Conservation (phyloP, 2,888 invertebrate species). For the Erebia ligea region DNA sequence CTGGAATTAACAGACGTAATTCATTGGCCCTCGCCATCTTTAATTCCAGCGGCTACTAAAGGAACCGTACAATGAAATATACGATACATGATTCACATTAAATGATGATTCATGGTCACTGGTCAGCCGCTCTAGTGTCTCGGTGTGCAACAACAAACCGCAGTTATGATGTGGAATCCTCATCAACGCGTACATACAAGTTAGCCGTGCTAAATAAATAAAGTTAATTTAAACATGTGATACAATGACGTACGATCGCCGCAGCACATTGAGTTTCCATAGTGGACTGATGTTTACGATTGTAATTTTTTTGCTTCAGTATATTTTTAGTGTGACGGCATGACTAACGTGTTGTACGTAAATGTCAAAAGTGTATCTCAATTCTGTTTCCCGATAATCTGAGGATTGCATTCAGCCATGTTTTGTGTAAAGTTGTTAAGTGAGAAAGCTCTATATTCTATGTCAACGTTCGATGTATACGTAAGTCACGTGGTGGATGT, state of each 20-base stretch:
- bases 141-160: constrained; percentile 69
- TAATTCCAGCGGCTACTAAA: constrained; percentile 44
- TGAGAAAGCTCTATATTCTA: constrained; percentile 72
- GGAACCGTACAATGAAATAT: constrained; percentile 54
- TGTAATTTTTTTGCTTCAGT: constrained; percentile 78
- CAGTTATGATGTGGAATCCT: constrained; percentile 65
- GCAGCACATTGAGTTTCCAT: constrained; percentile 70
- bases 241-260: constrained; percentile 79
- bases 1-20: constrained; percentile 62
- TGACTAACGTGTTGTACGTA: constrained; percentile 77
- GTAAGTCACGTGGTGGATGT: constrained; percentile 68
- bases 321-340: constrained; percentile 75
- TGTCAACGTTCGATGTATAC: constrained; percentile 63
- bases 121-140: constrained; percentile 65
- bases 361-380: constrained; percentile 76
- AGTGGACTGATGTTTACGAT: constrained; percentile 77
- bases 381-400: constrained; percentile 49
- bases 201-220: constrained; percentile 66
- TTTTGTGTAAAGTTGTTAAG: constrained; percentile 71
- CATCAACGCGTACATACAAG: constrained; percentile 53
- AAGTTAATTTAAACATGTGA: constrained; percentile 76
- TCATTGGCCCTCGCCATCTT: constrained; percentile 51
- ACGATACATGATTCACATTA: constrained; percentile 72
- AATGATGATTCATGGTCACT: constrained; percentile 74
- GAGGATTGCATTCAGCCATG: constrained; percentile 54